Base-by-base conservation (phyloP, 2,113 vertebrate genomes). In the Pao palembangensis region DNA sequence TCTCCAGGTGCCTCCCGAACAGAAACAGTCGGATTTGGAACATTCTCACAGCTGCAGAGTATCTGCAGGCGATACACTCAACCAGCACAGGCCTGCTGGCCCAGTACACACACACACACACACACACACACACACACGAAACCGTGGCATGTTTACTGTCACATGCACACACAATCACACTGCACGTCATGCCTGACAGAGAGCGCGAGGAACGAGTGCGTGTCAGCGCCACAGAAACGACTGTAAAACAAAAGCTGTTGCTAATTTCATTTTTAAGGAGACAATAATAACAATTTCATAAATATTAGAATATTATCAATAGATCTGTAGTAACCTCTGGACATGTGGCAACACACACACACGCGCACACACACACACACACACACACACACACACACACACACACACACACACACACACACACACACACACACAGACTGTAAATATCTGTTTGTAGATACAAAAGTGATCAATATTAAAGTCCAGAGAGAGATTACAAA, bases 81-180 rank as follows among this genome's bases (percentile, higher is more conserved):
- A 71, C 91, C 88, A 90, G 91, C 83, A 85, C 25, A 76, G 88
- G 88, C 92, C 92, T 92, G 92, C 88, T 87, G 89, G n/a, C n/a
- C n/a, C n/a, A n/a, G 82, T 72, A 52, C 63, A 67, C 46, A 64
- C 44, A 79, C 55, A 69, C 42, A 67, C 42, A 51, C 58, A 70
- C 47, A 67, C 28, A 67, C 52, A 67, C 73, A 71, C 46, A 70
- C 53, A 78, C 16, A 76, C n/a, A 44, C 47, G 31, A 53, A 53
- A 74, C 75, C 68, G 53, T 70, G 64, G 67, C 53, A 58, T 71
- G 69, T 67, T 78, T 65, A 61, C 55, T 75, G 67, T 58, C 63
- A 62, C 61, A 61, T 55, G 56, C 55, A 77, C 61, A 63, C 41
- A 67, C 49, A 68, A 61, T 58, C 61, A 85, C 49, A 67, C 15